phyloP scores from a whole-genome alignment of 2,797 vertebrate species.

The Pipistrellus nathusii region DNA sequence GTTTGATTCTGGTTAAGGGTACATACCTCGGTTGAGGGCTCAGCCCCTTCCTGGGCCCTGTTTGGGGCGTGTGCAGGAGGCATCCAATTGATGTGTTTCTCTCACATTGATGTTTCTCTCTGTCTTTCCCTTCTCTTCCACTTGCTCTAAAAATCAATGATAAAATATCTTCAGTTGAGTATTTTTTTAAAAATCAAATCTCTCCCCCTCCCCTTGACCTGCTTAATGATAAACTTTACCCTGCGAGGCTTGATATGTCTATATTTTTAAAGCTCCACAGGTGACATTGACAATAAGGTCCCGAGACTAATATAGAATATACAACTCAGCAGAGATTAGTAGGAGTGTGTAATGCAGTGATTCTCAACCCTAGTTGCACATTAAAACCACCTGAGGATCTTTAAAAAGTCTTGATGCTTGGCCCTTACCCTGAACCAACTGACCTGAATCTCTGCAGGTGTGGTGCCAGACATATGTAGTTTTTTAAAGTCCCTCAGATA shows the following conservation, averaged over 20 bases:
- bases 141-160: too few relatives aligned
- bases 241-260: neutral
- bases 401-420: constrained; percentile 17
- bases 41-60: too few relatives aligned
- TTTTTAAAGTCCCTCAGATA: neutral
- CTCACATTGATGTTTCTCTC: too few relatives aligned
- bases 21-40: too few relatives aligned
- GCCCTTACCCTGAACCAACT: neutral
- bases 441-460: neutral
- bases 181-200: constrained; percentile 39
- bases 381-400: neutral
- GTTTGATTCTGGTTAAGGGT: too few relatives aligned
- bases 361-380: neutral
- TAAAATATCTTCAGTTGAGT: too few relatives aligned
- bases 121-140: too few relatives aligned
- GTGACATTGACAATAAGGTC: neutral
- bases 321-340: neutral
- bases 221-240: neutral
- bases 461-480: neutral
- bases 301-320: constrained; percentile 15
- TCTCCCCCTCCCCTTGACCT: neutral
- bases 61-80: too few relatives aligned
- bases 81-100: too few relatives aligned
- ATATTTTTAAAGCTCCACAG: constrained; percentile 6
- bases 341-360: neutral